Conservation (phyloP, 1,140 invertebrate species). For the Lycorma delicatula region DNA sequence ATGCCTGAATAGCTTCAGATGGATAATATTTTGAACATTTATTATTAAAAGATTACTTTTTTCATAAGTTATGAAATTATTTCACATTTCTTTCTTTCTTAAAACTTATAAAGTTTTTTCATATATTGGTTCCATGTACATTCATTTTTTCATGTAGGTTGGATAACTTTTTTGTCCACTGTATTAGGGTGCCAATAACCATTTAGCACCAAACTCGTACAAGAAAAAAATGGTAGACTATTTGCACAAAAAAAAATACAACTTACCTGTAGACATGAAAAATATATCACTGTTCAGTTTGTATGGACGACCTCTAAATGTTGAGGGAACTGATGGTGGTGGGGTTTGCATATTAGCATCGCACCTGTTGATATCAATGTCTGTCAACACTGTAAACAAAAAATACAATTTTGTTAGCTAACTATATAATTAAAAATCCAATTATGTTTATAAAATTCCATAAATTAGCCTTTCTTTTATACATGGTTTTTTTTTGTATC, state of each 20-base stretch:
- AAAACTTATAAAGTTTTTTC: background rate
- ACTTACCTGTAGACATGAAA: conserved; percentile 22
- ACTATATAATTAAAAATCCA: too few species aligned
- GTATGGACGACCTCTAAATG: conserved; percentile 28
- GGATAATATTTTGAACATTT: too few species aligned
- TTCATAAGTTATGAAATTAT: too few species aligned
- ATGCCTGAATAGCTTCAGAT: too few species aligned
- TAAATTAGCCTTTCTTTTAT: too few species aligned
- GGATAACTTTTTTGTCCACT: background rate
- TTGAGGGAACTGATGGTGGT: conserved; percentile 33
- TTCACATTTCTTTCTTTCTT: too few species aligned
- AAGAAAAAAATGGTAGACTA: background rate
- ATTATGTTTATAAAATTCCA: too few species aligned
- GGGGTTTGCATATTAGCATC: conserved; percentile 27
- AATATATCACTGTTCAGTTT: conserved; percentile 30
- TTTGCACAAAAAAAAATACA: background rate
- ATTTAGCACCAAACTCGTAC: background rate
- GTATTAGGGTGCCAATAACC: background rate
- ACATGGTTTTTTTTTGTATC: too few species aligned
- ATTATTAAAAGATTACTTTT: too few species aligned
- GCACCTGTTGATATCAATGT: conserved; percentile 34
- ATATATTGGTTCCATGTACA: background rate
- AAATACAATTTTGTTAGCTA: too few species aligned
- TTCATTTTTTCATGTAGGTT: background rate
- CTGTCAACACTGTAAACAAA: conserved; percentile 31